A percentile compares a stretch with the other conserved stretches of the same genome.
phyloP scores from a whole-genome alignment of 2,888 invertebrate genomes.

The Serripes groenlandicus region DNA sequence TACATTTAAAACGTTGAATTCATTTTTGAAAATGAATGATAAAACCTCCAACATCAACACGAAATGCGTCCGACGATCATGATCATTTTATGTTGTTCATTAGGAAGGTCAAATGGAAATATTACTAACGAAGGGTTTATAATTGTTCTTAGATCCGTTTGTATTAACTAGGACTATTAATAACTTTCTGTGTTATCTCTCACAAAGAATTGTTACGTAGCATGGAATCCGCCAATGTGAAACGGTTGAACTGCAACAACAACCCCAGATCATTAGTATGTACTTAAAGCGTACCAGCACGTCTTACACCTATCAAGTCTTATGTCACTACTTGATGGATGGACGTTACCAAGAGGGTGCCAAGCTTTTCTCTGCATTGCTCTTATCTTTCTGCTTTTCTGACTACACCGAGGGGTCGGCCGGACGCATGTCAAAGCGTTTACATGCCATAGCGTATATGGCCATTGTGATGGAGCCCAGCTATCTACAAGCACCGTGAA shows the following conservation, averaged over 20 bases:
- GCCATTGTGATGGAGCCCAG: background rate
- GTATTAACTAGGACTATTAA: no score
- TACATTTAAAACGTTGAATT: no score
- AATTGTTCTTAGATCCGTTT: no score
- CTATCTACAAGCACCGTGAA: no score
- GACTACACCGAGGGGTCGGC: constrained; percentile 5
- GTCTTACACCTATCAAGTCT: constrained; percentile 48
- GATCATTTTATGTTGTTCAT: no score
- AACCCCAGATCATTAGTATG: constrained; percentile 53
- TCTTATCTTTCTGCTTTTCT: constrained; percentile 9
- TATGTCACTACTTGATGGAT: constrained; percentile 65
- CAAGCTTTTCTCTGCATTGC: constrained; percentile 35
- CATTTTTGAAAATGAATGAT: no score
- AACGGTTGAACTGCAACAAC: constrained; percentile 49
- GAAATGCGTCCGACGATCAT: no score
- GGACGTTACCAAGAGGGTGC: constrained; percentile 33
- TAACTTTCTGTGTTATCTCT: background rate
- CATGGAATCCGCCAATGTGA: background rate
- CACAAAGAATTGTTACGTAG: constrained; percentile 30
- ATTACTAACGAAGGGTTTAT: no score
- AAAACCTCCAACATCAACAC: no score
- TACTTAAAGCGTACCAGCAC: constrained; percentile 59
- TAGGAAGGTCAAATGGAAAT: no score
- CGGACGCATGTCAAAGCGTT: background rate
- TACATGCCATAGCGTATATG: background rate